Conservation (phyloP, 2,797 vertebrate species). For the Poeciliopsis gracilis region DNA sequence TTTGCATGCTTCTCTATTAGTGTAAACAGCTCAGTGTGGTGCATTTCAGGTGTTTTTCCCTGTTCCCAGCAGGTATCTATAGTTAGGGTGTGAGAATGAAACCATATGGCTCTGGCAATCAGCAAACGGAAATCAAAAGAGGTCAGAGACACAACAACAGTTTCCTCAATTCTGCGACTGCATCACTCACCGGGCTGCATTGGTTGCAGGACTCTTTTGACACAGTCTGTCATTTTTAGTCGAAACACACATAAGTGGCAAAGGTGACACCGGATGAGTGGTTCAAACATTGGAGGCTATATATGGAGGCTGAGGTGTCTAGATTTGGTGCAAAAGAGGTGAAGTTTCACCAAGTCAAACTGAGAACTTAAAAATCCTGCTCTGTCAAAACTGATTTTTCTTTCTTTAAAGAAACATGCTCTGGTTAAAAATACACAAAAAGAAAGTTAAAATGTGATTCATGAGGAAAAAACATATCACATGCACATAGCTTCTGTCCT, state of each 20-base stretch:
- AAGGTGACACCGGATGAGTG: slow-evolving; percentile 14
- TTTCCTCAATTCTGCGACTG: slow-evolving; percentile 20
- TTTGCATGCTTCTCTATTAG: slow-evolving; percentile 47
- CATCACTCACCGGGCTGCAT: slow-evolving; percentile 25
- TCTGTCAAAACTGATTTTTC: not conserved
- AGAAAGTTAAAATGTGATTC: not conserved
- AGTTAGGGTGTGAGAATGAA: slow-evolving; percentile 60
- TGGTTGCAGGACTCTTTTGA: slow-evolving; percentile 26
- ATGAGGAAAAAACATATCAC: not conserved
- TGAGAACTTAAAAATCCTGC: slow-evolving; percentile 25
- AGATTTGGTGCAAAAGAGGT: slow-evolving; percentile 20
- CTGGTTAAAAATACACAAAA: not conserved
- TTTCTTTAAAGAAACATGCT: not conserved
- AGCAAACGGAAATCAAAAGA: slow-evolving; percentile 68
- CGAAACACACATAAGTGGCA: slow-evolving; percentile 33
- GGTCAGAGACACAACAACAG: slow-evolving; percentile 58
- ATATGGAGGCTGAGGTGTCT: slow-evolving; percentile 32
- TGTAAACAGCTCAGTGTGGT: slow-evolving; percentile 18
- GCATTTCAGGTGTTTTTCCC: slow-evolving; percentile 43
- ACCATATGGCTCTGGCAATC: slow-evolving; percentile 53
- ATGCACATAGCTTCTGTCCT: slow-evolving; percentile 29
- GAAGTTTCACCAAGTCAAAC: slow-evolving; percentile 45
- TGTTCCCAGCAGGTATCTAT: slow-evolving; percentile 59
- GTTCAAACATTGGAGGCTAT: slow-evolving; percentile 9
- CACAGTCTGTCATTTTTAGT: not conserved